Percentiles rank a stretch among this genome's conserved stretches.
Evolutionary conservation across 2,113 vertebrate species (phyloP).

Genomic region (Eptatretus burgeri): DNA sequence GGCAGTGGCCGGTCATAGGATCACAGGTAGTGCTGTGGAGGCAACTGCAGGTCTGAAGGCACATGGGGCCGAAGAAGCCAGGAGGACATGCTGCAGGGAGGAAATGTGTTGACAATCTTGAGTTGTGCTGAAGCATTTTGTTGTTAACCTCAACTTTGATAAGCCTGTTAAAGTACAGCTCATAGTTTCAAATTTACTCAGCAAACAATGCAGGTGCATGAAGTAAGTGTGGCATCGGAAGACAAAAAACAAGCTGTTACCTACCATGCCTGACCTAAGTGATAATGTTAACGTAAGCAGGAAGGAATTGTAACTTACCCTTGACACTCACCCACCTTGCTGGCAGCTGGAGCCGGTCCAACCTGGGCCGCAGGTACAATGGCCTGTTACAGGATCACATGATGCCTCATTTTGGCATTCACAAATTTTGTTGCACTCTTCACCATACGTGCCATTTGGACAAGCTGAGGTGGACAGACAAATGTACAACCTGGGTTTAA

Average conservation of each 20-base stretch:
- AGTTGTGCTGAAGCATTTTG: no score
- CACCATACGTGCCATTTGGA: constrained; percentile 14
- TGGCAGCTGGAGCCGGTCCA: constrained; percentile 15
- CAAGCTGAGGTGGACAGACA: constrained; percentile 14
- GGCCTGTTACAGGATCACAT: constrained; percentile 14
- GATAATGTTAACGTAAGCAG: no score
- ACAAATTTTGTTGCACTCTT: constrained; percentile 16
- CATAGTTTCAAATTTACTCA: no score
- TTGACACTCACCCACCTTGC: constrained; percentile 15
- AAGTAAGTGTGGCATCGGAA: no score
- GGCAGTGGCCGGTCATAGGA: constrained; percentile 14
- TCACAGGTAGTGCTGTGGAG: constrained; percentile 16
- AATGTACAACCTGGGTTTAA: no score
- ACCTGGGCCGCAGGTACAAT: constrained; percentile 11
- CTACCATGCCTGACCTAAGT: no score
- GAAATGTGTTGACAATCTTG: no score
- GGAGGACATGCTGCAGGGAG: constrained; percentile 17
- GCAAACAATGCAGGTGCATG: no score
- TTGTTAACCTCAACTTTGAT: no score
- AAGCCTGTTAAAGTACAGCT: no score
- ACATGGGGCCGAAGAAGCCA: constrained; percentile 17
- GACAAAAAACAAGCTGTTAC: no score
- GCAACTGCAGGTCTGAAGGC: constrained; percentile 20
- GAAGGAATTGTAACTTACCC: neutral
- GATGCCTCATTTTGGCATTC: constrained; percentile 16